Percentiles rank a stretch among this genome's conserved stretches.
phyloP scores from a whole-genome alignment of 2,797 vertebrate genomes.

The Acanthurus leucopareius region DNA sequence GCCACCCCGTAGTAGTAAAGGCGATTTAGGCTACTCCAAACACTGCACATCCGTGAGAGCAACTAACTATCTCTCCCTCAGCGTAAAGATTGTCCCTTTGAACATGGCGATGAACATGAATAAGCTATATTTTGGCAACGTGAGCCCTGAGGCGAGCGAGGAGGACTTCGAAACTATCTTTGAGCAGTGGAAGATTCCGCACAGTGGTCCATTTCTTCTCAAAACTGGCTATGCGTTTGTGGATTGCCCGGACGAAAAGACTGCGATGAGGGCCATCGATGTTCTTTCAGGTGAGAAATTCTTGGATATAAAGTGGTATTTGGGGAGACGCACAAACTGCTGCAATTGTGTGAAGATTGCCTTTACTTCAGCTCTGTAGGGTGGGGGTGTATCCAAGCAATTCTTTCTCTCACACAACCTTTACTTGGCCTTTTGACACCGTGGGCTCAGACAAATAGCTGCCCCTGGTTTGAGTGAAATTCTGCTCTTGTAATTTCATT shows the following conservation, averaged over 20 bases:
- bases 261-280: conserved; percentile 99
- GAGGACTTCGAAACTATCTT: conserved; percentile 98
- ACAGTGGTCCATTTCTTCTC: conserved; percentile 94
- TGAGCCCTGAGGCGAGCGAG: conserved; percentile 94
- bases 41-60: conserved; percentile 79
- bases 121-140: conserved; percentile 99
- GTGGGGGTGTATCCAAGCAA: conserved; percentile 71
- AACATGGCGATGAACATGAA: conserved; percentile 89
- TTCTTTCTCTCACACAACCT: conserved; percentile 75
- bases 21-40: conserved; percentile 81
- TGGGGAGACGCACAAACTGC: conserved; percentile 40
- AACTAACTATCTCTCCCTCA: conserved; percentile 79
- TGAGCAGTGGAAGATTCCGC: conserved; percentile 97
- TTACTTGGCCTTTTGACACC: conserved; percentile 81
- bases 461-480: conserved; percentile 44
- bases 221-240: conserved; percentile 99
- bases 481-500: conserved; percentile 29
- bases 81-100: conserved; percentile 75
- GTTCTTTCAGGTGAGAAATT: conserved; percentile 94
- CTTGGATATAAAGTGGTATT: conserved; percentile 1
- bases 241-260: conserved; percentile 98
- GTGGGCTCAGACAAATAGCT: conserved; percentile 52
- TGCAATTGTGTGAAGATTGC: conserved; percentile 53
- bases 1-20: conserved; percentile 83
- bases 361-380: conserved; percentile 56